Conservation (phyloP, 2,888 invertebrate genomes). For the Apantesis nais region DNA sequence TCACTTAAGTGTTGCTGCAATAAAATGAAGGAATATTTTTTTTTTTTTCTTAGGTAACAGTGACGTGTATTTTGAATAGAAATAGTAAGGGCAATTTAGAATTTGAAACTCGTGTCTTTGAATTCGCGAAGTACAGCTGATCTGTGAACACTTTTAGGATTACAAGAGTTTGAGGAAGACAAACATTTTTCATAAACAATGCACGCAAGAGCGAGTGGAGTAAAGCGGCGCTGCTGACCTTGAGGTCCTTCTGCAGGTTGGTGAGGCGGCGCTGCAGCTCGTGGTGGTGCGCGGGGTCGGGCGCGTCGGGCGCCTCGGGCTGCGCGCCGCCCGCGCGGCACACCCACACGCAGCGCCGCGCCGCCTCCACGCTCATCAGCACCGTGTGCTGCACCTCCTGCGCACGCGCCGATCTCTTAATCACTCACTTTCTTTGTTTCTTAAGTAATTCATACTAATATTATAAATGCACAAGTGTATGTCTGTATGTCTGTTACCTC, state of each 20-base stretch:
- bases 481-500: no score
- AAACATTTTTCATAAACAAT: not conserved
- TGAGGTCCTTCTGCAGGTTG: constrained; percentile 90
- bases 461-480: no score
- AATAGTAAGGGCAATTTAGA: not conserved
- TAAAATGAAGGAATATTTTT: no score
- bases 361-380: constrained; percentile 91
- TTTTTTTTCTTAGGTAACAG: not conserved
- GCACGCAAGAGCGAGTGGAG: no score
- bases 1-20: no score
- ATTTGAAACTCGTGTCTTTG: not conserved
- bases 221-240: constrained; percentile 69
- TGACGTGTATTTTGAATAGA: not conserved
- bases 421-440: no score
- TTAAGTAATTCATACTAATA: no score
- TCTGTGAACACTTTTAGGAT: not conserved
- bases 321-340: constrained; percentile 87
- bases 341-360: constrained; percentile 92
- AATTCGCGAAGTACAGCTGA: not conserved
- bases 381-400: constrained; percentile 93
- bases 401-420: no score
- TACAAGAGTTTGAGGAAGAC: not conserved
- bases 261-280: constrained; percentile 89
- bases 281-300: constrained; percentile 84
- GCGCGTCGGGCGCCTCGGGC: constrained; percentile 83